Evolutionary conservation across 2,797 vertebrate genomes (phyloP).

Genomic region (Knipowitschia caucasica): DNA sequence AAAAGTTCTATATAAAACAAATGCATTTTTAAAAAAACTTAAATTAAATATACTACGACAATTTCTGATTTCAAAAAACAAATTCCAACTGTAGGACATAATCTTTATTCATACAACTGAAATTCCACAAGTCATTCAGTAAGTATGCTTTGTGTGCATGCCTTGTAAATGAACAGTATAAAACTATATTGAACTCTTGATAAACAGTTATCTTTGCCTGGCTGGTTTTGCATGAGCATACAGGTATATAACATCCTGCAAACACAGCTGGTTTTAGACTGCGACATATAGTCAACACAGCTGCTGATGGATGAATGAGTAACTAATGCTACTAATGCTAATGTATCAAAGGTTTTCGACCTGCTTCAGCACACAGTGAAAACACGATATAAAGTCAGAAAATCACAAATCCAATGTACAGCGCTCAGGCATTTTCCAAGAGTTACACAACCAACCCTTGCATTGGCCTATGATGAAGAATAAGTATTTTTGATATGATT

Average conservation of each 20-base stretch:
- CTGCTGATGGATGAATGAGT: conserved; percentile 5
- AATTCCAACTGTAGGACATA: background rate
- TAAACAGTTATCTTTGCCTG: conserved; percentile 28
- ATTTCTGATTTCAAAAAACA: background rate
- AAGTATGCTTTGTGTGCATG: conserved; percentile 4
- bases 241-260: background rate
- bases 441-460: background rate
- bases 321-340: conserved; percentile 49
- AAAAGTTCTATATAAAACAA: too few species aligned
- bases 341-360: conserved; percentile 9
- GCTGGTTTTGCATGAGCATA: conserved; percentile 33
- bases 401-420: background rate
- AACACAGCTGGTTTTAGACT: background rate
- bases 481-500: too few species aligned
- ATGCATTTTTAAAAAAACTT: too few species aligned
- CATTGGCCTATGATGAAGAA: background rate
- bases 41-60: too few species aligned
- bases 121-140: conserved; percentile 19
- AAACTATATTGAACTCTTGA: conserved; percentile 47
- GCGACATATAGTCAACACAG: conserved; percentile 19
- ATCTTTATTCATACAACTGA: conserved; percentile 5
- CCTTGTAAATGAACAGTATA: conserved; percentile 32
- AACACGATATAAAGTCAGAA: too few species aligned
- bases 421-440: background rate
- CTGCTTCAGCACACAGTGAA: too few species aligned